A percentile compares a stretch with the other conserved stretches of the same genome.
Conservation (phyloP, 2,113 vertebrate genomes). For the Phrynocephalus versicolor region DNA sequence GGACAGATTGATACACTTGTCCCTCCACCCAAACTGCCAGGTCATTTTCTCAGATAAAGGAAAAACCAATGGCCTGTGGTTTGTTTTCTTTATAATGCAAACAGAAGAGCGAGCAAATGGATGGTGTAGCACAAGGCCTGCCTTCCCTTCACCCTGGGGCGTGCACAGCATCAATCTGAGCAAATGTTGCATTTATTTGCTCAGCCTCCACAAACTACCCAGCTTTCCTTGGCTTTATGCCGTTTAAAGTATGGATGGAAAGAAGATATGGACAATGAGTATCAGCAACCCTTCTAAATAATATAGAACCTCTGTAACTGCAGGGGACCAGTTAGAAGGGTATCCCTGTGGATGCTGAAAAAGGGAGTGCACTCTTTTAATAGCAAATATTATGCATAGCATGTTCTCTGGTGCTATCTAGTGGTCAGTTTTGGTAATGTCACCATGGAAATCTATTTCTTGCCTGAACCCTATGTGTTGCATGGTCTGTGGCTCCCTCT, state of each 20-base stretch:
- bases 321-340: too few relatives aligned
- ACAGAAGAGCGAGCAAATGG: slow-evolving; percentile 32
- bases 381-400: too few relatives aligned
- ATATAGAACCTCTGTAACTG: not conserved
- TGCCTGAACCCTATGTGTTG: too few relatives aligned
- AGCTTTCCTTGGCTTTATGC: not conserved
- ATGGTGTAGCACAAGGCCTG: not conserved
- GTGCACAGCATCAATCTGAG: slow-evolving; percentile 9
- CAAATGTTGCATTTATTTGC: not conserved
- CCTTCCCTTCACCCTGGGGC: slow-evolving; percentile 36
- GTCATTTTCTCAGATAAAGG: not conserved
- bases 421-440: too few relatives aligned
- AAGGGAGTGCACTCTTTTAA: too few relatives aligned
- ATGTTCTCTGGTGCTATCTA: too few relatives aligned
- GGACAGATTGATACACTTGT: not conserved
- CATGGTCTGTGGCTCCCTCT: too few relatives aligned
- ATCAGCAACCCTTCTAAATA: not conserved
- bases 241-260: not conserved
- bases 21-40: slow-evolving; percentile 11
- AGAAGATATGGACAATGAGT: too few relatives aligned
- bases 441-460: too few relatives aligned
- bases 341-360: too few relatives aligned
- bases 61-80: not conserved
- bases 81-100: slow-evolving; percentile 30
- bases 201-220: not conserved